Evolutionary conservation across 2,888 invertebrate species (phyloP).

Genomic region (Lamproptera curius): DNA sequence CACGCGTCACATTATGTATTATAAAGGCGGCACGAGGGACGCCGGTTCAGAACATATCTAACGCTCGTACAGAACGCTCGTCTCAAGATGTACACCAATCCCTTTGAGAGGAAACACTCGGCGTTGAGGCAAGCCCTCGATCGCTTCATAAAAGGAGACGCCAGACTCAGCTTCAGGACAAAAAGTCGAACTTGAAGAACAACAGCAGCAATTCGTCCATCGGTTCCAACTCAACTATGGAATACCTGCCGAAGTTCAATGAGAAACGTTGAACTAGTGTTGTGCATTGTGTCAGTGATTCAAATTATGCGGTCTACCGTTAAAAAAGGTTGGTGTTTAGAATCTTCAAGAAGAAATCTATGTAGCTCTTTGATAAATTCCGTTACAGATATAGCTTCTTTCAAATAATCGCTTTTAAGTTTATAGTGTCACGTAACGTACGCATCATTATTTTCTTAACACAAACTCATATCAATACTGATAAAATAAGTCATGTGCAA

Average conservation of each 20-base stretch:
- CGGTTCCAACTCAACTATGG: conserved; percentile 42
- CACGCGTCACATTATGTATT: conserved; percentile 44
- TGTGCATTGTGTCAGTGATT: conserved; percentile 53
- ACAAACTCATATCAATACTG: too few species aligned
- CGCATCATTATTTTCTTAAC: too few species aligned
- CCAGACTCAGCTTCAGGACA: conserved; percentile 56
- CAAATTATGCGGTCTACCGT: conserved; percentile 36
- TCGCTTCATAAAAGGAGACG: conserved; percentile 76
- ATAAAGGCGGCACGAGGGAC: conserved; percentile 38
- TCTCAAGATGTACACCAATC: conserved; percentile 81
- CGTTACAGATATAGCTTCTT: too few species aligned
- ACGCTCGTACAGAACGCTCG: conserved; percentile 43
- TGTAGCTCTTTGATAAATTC: too few species aligned
- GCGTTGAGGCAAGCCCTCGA: conserved; percentile 82
- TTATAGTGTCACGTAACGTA: too few species aligned
- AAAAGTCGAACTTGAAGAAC: conserved; percentile 42
- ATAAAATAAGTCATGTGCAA: too few species aligned
- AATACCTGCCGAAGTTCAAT: conserved; percentile 10
- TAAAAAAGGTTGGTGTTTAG: conserved; percentile 50
- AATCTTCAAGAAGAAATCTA: too few species aligned
- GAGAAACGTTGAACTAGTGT: conserved; percentile 24
- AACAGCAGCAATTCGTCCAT: conserved; percentile 52
- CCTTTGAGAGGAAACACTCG: conserved; percentile 84
- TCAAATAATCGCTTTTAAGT: too few species aligned
- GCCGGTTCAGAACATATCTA: conserved; percentile 31